Percentiles rank a stretch among this genome's conserved stretches.
Conservation (phyloP, 2,797 vertebrate species). For the Halcyon chelicuti region DNA sequence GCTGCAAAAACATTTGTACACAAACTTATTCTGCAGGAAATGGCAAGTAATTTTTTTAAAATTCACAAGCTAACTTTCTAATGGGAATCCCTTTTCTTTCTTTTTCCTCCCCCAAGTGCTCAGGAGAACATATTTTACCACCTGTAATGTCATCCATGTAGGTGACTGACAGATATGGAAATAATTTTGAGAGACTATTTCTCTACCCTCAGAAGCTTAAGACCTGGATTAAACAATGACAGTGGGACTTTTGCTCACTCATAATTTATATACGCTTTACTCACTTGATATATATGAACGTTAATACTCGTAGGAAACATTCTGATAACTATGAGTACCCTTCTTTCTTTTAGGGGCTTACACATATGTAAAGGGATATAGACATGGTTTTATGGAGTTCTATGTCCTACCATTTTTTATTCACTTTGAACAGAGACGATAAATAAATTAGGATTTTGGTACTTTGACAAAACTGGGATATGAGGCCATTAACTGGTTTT, state of each 20-base stretch:
- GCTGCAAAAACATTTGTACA: not conserved
- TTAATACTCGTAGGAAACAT: constrained; percentile 21
- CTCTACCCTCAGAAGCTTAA: not conserved
- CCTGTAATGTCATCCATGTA: not conserved
- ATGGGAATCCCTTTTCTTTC: accelerated
- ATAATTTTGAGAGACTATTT: constrained; percentile 9
- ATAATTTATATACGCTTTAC: not conserved
- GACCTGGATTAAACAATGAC: not conserved
- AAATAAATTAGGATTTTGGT: not conserved
- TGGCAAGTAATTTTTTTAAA: not conserved
- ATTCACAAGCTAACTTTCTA: not conserved
- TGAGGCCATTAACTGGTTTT: not conserved
- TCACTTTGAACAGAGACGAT: not conserved
- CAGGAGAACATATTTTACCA: not conserved
- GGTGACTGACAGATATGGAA: not conserved
- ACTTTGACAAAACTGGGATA: not conserved
- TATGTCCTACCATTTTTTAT: not conserved
- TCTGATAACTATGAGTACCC: not conserved
- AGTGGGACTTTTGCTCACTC: not conserved
- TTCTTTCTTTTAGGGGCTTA: not conserved
- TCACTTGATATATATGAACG: not conserved
- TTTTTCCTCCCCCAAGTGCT: not conserved
- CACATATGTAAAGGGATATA: not conserved
- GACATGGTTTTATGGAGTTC: not conserved
- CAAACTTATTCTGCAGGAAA: not conserved